Evolutionary conservation across 2,113 vertebrate species (phyloP), one percentile per base, ranked within the genome.

Genomic region (Bufo gargarizans): DNA sequence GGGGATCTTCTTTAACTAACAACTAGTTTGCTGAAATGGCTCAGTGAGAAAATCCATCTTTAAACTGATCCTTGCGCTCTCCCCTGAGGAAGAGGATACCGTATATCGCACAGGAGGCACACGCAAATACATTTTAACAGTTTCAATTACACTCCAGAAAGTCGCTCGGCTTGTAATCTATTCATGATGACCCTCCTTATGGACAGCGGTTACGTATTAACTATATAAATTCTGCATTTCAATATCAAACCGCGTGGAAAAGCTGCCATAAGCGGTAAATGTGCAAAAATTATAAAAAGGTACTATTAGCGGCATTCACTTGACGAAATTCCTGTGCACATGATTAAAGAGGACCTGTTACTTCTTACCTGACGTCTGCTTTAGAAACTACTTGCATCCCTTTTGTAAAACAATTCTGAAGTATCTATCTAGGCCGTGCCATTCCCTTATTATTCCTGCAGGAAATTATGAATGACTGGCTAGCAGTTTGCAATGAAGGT

Each of bases 1-100:
- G 89, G 90, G 89, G 89, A 91, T 89, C 90, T 83, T 92, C 85
- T 90, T 91, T 90, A 89, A 91, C 89, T 61, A 92, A 86, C 59
- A 6, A 6, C 89, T 53, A 86, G 77, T 79, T 84, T 90, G 69
- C 82, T 0, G 0, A 76, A 89, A 90, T 90, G 82, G 74, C 86
- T 59, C 84, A 89, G 89, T 82, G 90, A n/a, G 4, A 82, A 22
- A 0, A 89, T 84, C 79, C 69, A 88, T 91, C 92, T 85, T 43
- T 9, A 55, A 7, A 0, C 76, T 1, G 0, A 84, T 76, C 71
- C 89, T 76, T 0, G 0, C 69, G 13, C 61, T 61, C 74, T 63
- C 82, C 86, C 82, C 47, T 7, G 78, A 88, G 90, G 84, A 82
- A 3, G 0, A 90, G 0, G 0, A n/a, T 71, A 91, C 86, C 87